Base-by-base conservation (phyloP, 2,888 invertebrate species). In the Amphipoea oculea region DNA sequence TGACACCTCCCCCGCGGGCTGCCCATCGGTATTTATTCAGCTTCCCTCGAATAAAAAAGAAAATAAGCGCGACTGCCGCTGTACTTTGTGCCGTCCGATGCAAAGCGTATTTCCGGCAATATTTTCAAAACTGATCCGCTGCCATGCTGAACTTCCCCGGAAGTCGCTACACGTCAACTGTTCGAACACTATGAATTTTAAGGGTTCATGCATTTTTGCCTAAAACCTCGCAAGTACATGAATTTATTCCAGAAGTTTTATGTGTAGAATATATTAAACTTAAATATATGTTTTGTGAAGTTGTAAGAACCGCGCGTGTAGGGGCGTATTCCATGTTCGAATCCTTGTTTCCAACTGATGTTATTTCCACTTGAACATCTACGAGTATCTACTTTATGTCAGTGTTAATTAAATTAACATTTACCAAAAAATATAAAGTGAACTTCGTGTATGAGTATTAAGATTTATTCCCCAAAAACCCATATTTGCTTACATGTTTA, bases 101-200 rank as follows among this genome's bases (percentile, higher is more conserved):
- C 54, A 62, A 62, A 73, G 4, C 20, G 45, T 82, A 82, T 86
- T 82, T 83, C 67, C 68, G 51, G n/a, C 60, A 73, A 77, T 73
- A 86, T 82, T 86, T 82, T 77, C 40, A 48, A 66, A 82, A 51
- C 86, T 29, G 71, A 68, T 72, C 57, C 68, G 77, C 45, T 62
- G 69, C 83, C 86, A 78, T 83, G 71, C 42, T 86, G 79, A 23
- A 63, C 67, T 74, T 57, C 7, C 20, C 73, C 74, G 79, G 84
- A 63, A 86, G 74, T 75, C 42, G 42, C 29, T 69, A 48, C 68
- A 51, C 65, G 65, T 72, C 63, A 85, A 65, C 45, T 40, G 62
- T 68, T 73, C 48, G 42, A 45, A 66, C 66, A 42, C 69, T 82
- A 73, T 83, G 86, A 73, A 86, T 73, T 76, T 69, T 66, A 73